Evolutionary conservation across 2,113 vertebrate species (phyloP).

Genomic region (Suricata suricatta): DNA sequence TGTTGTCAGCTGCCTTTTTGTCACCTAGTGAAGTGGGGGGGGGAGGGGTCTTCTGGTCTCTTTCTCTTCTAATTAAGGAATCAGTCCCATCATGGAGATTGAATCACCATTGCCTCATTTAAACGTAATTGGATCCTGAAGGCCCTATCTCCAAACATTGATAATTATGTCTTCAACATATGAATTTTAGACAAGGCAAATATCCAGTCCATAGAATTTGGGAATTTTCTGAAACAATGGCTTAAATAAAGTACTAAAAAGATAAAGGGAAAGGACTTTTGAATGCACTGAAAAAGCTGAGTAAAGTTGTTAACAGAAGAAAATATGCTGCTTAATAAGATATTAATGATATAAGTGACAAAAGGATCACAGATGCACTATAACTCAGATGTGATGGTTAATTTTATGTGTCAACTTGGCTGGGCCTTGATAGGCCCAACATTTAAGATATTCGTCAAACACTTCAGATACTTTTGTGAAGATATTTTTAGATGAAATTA

Average conservation of each 20-base stretch:
- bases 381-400: neutral
- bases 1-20: neutral
- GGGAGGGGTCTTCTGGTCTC: neutral
- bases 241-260: neutral
- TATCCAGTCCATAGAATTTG: neutral
- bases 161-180: neutral
- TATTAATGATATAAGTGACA: neutral
- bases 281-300: neutral
- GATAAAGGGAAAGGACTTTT: neutral
- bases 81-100: neutral
- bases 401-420: neutral
- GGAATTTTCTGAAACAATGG: neutral
- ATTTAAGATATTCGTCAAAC: neutral
- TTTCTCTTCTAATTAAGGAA: neutral
- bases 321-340: neutral
- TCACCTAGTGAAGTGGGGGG: neutral
- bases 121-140: neutral
- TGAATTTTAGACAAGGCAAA: neutral
- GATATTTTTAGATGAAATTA: neutral
- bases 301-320: neutral
- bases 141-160: neutral
- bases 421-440: too few species aligned
- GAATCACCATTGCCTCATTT: neutral
- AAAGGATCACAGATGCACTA: neutral
- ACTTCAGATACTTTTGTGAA: neutral